A percentile compares a stretch with the other conserved stretches of the same genome.
These are phyloP conservation scores for Gobio occitaniae DNA, from an alignment of 2,797 vertebrate genomes.

Conservation along the genomic window DNA sequence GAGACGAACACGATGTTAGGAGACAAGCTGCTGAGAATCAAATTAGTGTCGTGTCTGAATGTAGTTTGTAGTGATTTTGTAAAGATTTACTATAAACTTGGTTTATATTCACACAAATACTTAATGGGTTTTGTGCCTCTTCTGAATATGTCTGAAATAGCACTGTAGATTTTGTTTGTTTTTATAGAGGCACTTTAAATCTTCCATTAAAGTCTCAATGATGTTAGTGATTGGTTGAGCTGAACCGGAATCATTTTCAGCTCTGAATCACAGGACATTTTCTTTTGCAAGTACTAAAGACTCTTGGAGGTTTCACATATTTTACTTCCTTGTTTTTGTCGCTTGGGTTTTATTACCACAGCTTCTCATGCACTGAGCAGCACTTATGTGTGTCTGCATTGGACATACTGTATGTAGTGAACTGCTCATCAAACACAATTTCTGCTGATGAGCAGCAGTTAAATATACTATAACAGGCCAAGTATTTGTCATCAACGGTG, in stretches of 20 bases:
- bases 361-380: not conserved
- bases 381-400: not conserved
- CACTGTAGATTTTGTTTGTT: not conserved
- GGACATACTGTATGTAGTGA: not conserved
- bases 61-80: conserved; percentile 39
- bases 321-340: conserved; percentile 1
- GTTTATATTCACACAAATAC: not conserved
- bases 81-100: conserved; percentile 26
- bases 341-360: not conserved
- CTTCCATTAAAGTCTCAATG: not conserved
- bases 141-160: not conserved
- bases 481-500: not conserved
- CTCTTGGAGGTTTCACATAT: not conserved
- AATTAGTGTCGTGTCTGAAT: conserved; percentile 21
- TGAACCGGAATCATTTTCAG: not conserved
- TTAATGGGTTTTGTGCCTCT: not conserved
- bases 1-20: conserved; percentile 23
- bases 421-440: not conserved
- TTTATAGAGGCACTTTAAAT: not conserved
- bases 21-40: conserved; percentile 34
- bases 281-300: not conserved
- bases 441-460: not conserved
- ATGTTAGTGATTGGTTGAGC: not conserved
- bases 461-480: not conserved
- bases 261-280: not conserved